Base-by-base conservation (phyloP, 2,113 vertebrate genomes). In the Hystrix cristata region DNA sequence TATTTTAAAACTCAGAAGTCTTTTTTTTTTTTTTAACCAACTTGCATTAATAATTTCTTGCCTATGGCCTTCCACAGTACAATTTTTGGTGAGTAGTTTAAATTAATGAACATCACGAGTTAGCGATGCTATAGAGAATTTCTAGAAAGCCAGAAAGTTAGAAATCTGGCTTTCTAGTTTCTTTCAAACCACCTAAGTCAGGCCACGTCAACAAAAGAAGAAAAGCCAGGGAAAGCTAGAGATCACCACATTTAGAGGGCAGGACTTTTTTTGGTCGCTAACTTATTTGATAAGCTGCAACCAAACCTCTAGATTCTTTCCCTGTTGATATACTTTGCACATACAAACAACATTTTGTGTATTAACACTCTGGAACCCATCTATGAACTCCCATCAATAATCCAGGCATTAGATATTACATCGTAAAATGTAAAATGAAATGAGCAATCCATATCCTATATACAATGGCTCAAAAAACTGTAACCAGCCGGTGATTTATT, bases 341-440 rank as follows among this genome's bases (percentile, higher is more conserved):
- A 88, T 46, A 91, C 1, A 88, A 95, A 92, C 43, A 97, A 57
- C 31, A 67, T 79, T 84, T 92, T 96, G 48, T 91, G 14, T 82
- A 69, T 86, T 85, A 94, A 80, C 29, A 48, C 60, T 55, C 57
- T 69, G 69, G 78, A 89, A 76, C 23, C 11, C 57, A 74, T 80
- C 62, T 87, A 34, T 83, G 48, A 76, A 79, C 29, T 91, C 89
- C 21, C 15, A 88, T 79, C 53, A 94, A 96, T 87, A 96, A 87
- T 34, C 62, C 43, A 96, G 55, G 38, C 69, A 31, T 90, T 89
- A 95, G 53, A 76, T 72, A 57, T 43, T 88, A 18, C 15, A 55
- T 72, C 89, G 8, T 43, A 90, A 87, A 97, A 94, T 86, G 51
- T 87, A 87, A 95, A 96, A 94, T 91, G 53, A 96, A 96, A 87